Base-by-base conservation (phyloP, 2,888 invertebrate genomes). In the Mythimna impura region DNA sequence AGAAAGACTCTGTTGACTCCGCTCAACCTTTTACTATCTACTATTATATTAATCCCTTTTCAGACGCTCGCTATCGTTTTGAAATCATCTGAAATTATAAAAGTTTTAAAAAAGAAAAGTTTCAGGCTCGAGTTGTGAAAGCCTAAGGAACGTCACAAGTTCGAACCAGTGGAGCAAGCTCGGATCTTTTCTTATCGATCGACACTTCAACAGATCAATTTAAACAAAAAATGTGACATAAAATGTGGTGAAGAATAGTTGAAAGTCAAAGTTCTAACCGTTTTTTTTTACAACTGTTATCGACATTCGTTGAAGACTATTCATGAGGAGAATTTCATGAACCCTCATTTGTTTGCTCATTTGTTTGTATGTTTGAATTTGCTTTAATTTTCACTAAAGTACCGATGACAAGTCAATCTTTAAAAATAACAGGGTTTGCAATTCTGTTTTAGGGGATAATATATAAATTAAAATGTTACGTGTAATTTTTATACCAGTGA, bases 21-120 rank as follows among this genome's bases (percentile, higher is more conserved):
- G 12, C 47, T 47, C 25, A 69, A 74, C n/a, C 36, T 68, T 74
- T 74, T 70, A 55, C 36, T 54, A 61, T 47, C 20, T 30, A 69
- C 17, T 77, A 68, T 54, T 67, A 36, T 9, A 60, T 54, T 77
- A 47, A 47, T 47, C 20, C 60, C 14, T 12, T 70, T 30, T 61
- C 3, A 69, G 5, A 64, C 9, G n/a, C 43, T 47, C n/a, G 43
- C 47, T 61, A 22, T 61, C 20, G 2, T 60, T 66, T 65, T 47
- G 40, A 20, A 52, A n/a, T 25, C 30, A 6, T 52, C 30, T 43
- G 14, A 25, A 34, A 55, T 47, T n/a, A n/a, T 36, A 25, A 55
- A 55, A 30, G 6, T 36, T 47, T 34, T 36, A 6, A 25, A 34
- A 34, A 34, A n/a, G 12, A 25, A 5, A 17, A 12, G 12, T 52